Evolutionary conservation across 2,113 vertebrate species (phyloP).

Genomic region (Macquaria ambigua): DNA sequence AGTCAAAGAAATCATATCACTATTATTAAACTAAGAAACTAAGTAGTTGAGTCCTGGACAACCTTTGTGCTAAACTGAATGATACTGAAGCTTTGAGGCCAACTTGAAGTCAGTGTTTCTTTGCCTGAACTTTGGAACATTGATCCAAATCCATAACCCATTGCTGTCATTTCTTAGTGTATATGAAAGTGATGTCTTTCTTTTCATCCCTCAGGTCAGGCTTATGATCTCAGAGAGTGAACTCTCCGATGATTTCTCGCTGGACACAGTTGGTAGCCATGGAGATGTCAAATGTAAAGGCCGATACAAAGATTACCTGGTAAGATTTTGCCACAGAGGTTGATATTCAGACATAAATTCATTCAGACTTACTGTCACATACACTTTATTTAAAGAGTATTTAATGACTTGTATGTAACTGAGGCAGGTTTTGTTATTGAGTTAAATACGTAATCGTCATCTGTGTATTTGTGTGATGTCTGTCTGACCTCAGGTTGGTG

Average conservation of each 20-base stretch:
- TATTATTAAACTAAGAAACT: not conserved
- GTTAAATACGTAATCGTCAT: not conserved
- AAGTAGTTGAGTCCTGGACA: not conserved
- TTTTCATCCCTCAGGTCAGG: constrained; percentile 87
- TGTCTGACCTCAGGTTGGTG: constrained; percentile 88
- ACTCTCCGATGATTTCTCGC: constrained; percentile 94
- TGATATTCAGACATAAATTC: not conserved
- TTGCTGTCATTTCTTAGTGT: not conserved
- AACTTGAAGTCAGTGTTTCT: not conserved
- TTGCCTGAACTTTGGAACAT: not conserved
- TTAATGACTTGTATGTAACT: not conserved
- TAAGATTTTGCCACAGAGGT: constrained; percentile 68
- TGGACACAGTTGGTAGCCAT: constrained; percentile 97
- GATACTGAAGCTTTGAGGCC: not conserved
- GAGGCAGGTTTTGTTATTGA: not conserved
- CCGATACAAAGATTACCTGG: constrained; percentile 91
- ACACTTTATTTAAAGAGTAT: not conserved
- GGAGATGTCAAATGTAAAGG: constrained; percentile 96
- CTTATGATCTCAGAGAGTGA: constrained; percentile 98
- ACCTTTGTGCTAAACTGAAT: not conserved
- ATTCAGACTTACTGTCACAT: not conserved
- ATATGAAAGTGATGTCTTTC: not conserved
- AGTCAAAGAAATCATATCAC: not conserved
- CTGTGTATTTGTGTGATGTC: constrained; percentile 9
- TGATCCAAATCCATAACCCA: not conserved